Evolutionary conservation across 2,113 vertebrate genomes (phyloP).

Genomic region (Hucho hucho): DNA sequence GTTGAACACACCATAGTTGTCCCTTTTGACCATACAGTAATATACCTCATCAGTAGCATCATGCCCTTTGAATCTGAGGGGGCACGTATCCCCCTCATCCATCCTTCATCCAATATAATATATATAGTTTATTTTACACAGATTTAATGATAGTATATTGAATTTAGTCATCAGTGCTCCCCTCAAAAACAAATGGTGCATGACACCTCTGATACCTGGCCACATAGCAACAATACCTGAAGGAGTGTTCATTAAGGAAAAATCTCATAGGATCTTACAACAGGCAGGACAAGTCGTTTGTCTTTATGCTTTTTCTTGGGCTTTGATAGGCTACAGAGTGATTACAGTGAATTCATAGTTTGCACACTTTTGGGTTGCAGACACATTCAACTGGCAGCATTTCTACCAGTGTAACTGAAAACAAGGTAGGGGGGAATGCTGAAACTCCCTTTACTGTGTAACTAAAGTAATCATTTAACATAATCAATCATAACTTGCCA

Average conservation of each 20-base stretch:
- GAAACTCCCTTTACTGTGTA: too few species aligned
- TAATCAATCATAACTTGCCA: too few species aligned
- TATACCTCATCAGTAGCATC: too few species aligned
- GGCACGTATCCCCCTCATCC: too few species aligned
- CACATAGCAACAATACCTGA: background rate
- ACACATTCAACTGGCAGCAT: background rate
- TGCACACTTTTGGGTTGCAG: background rate
- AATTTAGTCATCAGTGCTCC: too few species aligned
- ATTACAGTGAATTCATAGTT: background rate
- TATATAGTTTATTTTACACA: too few species aligned
- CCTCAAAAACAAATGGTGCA: background rate
- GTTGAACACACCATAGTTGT: background rate
- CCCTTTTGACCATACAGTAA: background rate
- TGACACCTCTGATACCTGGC: background rate
- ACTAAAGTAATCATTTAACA: too few species aligned
- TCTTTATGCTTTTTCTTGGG: slow-evolving; percentile 5
- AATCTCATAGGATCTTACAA: background rate
- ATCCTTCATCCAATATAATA: too few species aligned
- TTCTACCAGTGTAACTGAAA: too few species aligned
- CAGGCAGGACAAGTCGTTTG: background rate
- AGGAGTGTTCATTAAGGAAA: background rate
- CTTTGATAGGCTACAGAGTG: slow-evolving; percentile 10
- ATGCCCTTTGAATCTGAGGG: too few species aligned
- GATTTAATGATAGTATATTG: too few species aligned
- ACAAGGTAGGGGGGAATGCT: too few species aligned